These are phyloP conservation scores for Ariopsis seemanni DNA, from an alignment of 2,113 vertebrate genomes.

Conservation along the genomic window DNA sequence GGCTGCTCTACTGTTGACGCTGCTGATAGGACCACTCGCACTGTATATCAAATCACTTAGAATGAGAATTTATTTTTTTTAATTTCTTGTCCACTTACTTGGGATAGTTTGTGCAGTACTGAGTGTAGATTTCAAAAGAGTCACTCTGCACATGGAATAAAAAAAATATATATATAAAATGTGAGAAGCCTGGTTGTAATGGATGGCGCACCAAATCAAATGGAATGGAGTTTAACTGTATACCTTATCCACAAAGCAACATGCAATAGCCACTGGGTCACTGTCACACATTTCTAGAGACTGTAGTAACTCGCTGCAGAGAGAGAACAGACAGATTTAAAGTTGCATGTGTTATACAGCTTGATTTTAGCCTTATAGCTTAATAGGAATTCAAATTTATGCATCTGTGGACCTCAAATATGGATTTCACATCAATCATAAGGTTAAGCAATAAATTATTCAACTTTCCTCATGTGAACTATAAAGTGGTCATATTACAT, in stretches of 20 bases:
- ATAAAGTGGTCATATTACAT: no score
- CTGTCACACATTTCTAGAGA: constrained; percentile 88
- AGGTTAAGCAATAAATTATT: not conserved
- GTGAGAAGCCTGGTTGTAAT: not conserved
- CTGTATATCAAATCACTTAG: not conserved
- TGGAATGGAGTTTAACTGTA: not conserved
- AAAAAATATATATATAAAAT: not conserved
- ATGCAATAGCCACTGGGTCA: constrained; percentile 88
- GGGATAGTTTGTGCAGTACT: constrained; percentile 99
- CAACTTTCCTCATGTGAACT: not conserved
- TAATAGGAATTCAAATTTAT: not conserved
- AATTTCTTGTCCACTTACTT: constrained; percentile 80
- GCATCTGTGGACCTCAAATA: not conserved
- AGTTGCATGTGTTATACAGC: not conserved
- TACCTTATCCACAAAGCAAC: constrained; percentile 93
- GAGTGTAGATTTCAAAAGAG: constrained; percentile 95
- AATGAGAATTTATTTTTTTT: no score
- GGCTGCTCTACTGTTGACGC: constrained; percentile 8
- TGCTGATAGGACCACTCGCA: constrained; percentile 8
- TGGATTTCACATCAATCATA: not conserved
- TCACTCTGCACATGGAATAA: constrained; percentile 77
- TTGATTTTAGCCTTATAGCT: not conserved
- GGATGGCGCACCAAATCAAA: not conserved
- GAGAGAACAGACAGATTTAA: not conserved
- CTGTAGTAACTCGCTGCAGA: constrained; percentile 84